A percentile compares a stretch with the other conserved stretches of the same genome.
These are phyloP conservation scores for Phenganax marumi DNA, from an alignment of 92 coral and sea anemone species.

Conservation along the genomic window DNA sequence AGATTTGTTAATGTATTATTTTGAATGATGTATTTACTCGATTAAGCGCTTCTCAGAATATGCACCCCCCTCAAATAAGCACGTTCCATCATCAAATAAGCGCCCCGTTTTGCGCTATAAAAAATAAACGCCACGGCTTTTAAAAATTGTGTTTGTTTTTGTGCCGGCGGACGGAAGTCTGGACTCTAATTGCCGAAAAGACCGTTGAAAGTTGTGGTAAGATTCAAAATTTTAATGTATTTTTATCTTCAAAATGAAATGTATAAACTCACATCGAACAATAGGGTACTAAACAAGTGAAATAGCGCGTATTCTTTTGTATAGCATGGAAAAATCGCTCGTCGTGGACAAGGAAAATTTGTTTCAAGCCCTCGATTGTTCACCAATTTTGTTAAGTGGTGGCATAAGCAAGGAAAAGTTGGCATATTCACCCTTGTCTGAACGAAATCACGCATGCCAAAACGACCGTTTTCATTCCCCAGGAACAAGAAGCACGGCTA, in stretches of 20 bases:
- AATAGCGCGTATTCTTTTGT: constrained; percentile 9
- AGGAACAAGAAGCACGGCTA: neutral
- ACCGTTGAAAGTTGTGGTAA: constrained; percentile 37
- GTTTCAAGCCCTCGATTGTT: constrained; percentile 19
- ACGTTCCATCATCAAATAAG: too few species aligned
- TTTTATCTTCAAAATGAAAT: constrained; percentile 31
- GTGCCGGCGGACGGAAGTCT: constrained; percentile 26
- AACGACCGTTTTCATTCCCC: neutral
- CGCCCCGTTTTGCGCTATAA: too few species aligned
- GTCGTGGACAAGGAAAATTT: constrained; percentile 25
- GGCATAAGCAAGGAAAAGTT: neutral
- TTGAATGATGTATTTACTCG: too few species aligned
- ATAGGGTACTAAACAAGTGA: constrained; percentile 6
- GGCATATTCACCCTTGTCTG: constrained; percentile 23
- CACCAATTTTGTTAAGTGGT: constrained; percentile 29
- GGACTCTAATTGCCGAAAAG: constrained; percentile 6
- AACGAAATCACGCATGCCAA: constrained; percentile 13
- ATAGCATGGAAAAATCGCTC: constrained; percentile 31
- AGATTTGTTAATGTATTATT: too few species aligned
- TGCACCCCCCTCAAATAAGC: too few species aligned
- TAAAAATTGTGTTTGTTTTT: neutral
- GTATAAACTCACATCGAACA: neutral
- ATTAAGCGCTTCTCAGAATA: too few species aligned
- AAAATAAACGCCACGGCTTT: too few species aligned
- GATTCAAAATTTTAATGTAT: constrained; percentile 11